Percentiles rank a stretch among this genome's conserved stretches.
Evolutionary conservation across 1,140 invertebrate species (phyloP).

Genomic region (Hypsibius dujardini): DNA sequence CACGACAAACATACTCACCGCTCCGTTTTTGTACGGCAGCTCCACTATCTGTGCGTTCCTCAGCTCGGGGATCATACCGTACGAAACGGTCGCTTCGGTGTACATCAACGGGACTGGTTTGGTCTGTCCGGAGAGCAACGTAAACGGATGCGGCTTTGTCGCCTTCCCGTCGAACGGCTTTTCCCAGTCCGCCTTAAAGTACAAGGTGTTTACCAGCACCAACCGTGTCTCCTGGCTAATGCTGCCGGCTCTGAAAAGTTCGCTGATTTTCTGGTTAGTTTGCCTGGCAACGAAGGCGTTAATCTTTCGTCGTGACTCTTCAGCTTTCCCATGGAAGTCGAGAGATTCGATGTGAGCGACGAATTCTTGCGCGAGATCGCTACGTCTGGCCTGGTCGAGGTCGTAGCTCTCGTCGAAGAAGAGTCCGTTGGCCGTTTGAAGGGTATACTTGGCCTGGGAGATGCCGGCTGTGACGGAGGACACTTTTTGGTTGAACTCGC

Average conservation of each 20-base stretch:
- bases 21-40: conserved; percentile 45
- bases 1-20: conserved; percentile 30
- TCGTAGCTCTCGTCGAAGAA: no score
- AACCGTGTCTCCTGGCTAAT: conserved; percentile 37
- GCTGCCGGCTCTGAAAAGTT: conserved; percentile 42
- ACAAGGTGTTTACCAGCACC: conserved; percentile 60
- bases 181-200: conserved; percentile 66
- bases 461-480: no score
- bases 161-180: conserved; percentile 44
- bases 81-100: no score
- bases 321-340: conserved; percentile 33
- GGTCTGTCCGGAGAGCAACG: conserved; percentile 47
- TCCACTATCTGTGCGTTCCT: conserved; percentile 48
- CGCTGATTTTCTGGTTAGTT: conserved; percentile 51
- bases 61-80: conserved; percentile 47
- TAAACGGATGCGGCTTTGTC: conserved; percentile 47
- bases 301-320: conserved; percentile 41
- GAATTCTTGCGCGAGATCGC: no score
- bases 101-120: conserved; percentile 56
- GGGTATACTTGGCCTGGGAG: no score
- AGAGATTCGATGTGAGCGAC: no score
- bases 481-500: no score
- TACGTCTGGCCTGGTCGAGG: no score
- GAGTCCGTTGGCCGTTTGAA: no score
- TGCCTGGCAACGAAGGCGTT: conserved; percentile 57